phyloP scores from a whole-genome alignment of 2,888 invertebrate genomes.

The Amphipoea lucens region DNA sequence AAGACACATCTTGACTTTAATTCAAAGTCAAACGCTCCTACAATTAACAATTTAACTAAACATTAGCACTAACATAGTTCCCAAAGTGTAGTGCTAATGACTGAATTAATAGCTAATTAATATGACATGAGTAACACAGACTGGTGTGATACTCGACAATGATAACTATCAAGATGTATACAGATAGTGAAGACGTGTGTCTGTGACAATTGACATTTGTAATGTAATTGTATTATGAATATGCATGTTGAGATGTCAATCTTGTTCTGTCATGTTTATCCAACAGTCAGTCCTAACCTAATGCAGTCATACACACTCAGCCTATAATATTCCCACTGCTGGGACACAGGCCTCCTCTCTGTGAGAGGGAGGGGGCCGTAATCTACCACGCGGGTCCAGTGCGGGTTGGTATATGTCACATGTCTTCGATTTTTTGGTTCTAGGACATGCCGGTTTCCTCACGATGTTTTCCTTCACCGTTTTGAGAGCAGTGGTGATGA shows the following conservation, averaged over 20 bases:
- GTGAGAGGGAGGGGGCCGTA: no score
- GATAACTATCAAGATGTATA: constrained; percentile 12
- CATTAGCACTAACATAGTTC: not conserved
- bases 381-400: no score
- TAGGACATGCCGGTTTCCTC: no score
- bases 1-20: not conserved
- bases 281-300: no score
- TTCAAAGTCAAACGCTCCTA: not conserved
- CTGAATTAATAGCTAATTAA: constrained; percentile 45
- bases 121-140: constrained; percentile 15
- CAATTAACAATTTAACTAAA: no score
- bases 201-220: constrained; percentile 14
- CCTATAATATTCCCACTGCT: no score
- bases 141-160: constrained; percentile 6
- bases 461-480: no score
- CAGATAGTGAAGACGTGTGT: not conserved
- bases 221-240: not conserved
- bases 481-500: no score
- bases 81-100: constrained; percentile 17
- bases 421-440: no score
- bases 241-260: not conserved
- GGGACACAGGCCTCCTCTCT: no score
- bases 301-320: no score
- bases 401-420: no score
- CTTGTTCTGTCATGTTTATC: not conserved